A percentile compares a stretch with the other conserved stretches of the same genome.
Conservation (phyloP, 2,113 vertebrate species). For the Brevimyrus niger region DNA sequence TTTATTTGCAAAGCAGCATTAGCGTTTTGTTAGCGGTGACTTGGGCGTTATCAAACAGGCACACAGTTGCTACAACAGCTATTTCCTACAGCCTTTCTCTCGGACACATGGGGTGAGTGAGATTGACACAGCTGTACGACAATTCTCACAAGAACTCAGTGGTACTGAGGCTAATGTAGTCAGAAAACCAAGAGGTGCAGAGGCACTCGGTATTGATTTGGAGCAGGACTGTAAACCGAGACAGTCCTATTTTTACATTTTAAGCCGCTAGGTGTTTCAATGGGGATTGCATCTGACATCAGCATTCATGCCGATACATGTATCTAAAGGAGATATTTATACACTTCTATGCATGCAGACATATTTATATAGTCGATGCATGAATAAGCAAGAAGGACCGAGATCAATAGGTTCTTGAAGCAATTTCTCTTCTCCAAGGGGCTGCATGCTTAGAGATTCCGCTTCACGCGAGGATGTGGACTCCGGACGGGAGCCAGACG, state of each 20-base stretch:
- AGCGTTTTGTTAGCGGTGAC: neutral
- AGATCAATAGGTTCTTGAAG: neutral
- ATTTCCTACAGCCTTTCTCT: neutral
- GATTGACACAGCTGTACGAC: neutral
- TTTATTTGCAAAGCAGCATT: neutral
- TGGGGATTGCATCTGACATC: neutral
- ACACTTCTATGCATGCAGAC: neutral
- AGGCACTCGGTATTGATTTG: neutral
- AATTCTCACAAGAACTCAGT: slow-evolving; percentile 6
- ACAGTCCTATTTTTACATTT: neutral
- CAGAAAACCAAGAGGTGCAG: neutral
- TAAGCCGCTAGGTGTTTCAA: neutral
- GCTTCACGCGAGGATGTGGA: neutral
- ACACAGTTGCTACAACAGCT: neutral
- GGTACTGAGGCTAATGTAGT: neutral
- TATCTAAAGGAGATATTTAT: neutral
- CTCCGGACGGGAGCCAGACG: neutral
- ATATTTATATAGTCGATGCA: neutral
- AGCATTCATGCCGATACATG: neutral
- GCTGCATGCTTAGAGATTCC: neutral
- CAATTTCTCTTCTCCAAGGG: neutral
- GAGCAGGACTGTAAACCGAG: neutral
- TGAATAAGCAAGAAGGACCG: neutral
- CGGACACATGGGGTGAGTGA: neutral
- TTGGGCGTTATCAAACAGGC: neutral